phyloP scores from a whole-genome alignment of 2,888 invertebrate genomes.

The Leptothorax acervorum region DNA sequence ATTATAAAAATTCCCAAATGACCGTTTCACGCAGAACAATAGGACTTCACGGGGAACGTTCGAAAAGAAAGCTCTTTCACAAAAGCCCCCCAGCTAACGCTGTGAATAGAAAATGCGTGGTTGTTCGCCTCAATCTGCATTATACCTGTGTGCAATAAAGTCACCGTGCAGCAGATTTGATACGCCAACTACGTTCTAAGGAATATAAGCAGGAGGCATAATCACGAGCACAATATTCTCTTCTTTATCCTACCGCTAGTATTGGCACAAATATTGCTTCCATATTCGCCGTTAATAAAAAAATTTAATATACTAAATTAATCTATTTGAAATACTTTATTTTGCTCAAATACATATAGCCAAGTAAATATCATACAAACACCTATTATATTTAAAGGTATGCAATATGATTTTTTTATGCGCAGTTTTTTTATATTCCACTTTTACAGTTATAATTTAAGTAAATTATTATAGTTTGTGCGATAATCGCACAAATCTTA shows the following conservation, averaged over 20 bases:
- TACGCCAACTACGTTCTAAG: not conserved
- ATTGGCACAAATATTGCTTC: slow-evolving; percentile 11
- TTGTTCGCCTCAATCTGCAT: slow-evolving; percentile 52
- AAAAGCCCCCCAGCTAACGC: slow-evolving; percentile 37
- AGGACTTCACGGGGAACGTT: slow-evolving; percentile 33
- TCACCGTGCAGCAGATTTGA: slow-evolving; percentile 37
- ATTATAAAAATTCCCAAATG: slow-evolving; percentile 50
- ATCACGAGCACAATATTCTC: slow-evolving; percentile 25
- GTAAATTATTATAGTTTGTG: slow-evolving; percentile 12
- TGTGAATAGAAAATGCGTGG: slow-evolving; percentile 25
- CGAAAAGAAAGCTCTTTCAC: slow-evolving; percentile 43
- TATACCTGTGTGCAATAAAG: slow-evolving; percentile 42
- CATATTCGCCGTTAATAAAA: not conserved
- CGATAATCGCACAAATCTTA: not conserved
- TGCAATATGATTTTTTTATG: not conserved
- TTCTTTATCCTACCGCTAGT: slow-evolving; percentile 7
- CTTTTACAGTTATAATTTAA: not conserved
- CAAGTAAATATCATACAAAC: not conserved
- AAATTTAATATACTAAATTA: not conserved
- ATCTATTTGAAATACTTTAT: not conserved
- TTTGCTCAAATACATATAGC: not conserved
- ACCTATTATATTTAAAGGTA: not conserved
- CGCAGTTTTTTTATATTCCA: not conserved
- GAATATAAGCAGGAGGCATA: not conserved
- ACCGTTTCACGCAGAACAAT: slow-evolving; percentile 45